Conservation (phyloP, 2,888 invertebrate genomes). For the Itoplectis maculator region DNA sequence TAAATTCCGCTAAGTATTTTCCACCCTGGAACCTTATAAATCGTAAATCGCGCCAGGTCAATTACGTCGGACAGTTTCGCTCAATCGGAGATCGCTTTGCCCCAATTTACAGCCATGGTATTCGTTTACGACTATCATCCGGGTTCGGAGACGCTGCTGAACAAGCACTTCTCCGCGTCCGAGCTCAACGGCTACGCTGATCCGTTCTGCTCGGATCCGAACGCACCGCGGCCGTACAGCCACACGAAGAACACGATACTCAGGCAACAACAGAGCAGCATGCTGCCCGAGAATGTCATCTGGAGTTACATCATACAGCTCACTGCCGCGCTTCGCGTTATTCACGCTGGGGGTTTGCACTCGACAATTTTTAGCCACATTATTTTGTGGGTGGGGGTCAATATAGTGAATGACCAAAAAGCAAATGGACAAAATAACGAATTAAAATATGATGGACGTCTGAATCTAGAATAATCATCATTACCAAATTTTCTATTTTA, state of each 20-base stretch:
- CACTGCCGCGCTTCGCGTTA: conserved; percentile 95
- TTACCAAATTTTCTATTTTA: too few relatives aligned
- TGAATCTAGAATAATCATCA: too few relatives aligned
- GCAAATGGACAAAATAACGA: too few relatives aligned
- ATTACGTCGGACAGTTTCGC: conserved; percentile 1
- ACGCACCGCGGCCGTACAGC: conserved; percentile 92
- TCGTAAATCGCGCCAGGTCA: too few relatives aligned
- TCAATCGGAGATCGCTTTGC: background rate
- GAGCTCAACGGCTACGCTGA: conserved; percentile 89
- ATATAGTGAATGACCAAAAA: too few relatives aligned
- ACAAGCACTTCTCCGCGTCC: conserved; percentile 91
- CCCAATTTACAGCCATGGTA: conserved; percentile 92
- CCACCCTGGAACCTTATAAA: too few relatives aligned
- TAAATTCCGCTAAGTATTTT: conserved; percentile 73
- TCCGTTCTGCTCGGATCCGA: conserved; percentile 94
- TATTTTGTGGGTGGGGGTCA: too few relatives aligned
- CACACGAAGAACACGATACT: conserved; percentile 93
- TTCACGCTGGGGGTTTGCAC: conserved; percentile 89
- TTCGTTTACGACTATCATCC: conserved; percentile 99
- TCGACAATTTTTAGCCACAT: background rate
- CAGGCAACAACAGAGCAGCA: conserved; percentile 89
- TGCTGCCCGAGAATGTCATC: conserved; percentile 95
- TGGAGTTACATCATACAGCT: conserved; percentile 99
- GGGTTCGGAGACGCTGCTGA: conserved; percentile 94
- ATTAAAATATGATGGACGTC: background rate